phyloP scores from a whole-genome alignment of 2,797 vertebrate species.

The Sardinella longiceps region DNA sequence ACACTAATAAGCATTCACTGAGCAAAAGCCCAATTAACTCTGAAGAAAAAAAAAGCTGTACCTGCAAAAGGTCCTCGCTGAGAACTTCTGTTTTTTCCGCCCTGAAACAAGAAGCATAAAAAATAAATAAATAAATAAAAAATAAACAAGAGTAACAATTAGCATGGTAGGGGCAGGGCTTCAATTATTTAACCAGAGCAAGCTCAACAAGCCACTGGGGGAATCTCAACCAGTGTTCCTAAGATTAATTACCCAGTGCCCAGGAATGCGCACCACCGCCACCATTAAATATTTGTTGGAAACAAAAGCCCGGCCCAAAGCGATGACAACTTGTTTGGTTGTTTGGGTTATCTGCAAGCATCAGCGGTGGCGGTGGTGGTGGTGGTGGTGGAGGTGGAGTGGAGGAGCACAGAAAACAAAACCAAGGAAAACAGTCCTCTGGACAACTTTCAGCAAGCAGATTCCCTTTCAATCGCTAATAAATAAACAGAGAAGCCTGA shows the following conservation, averaged over 20 bases:
- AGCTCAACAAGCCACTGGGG: constrained; percentile 27
- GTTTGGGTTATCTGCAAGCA: constrained; percentile 14
- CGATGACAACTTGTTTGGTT: neutral
- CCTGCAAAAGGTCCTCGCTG: constrained; percentile 95
- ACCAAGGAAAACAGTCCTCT: constrained; percentile 32
- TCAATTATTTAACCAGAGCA: constrained; percentile 43
- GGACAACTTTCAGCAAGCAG: constrained; percentile 33
- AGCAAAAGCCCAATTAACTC: neutral
- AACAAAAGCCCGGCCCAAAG: neutral
- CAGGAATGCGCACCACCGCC: neutral
- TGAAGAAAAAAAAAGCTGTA: constrained; percentile 57
- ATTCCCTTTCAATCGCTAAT: constrained; percentile 11
- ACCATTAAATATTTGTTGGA: constrained; percentile 4
- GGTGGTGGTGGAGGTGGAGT: too few relatives aligned
- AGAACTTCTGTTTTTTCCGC: constrained; percentile 97
- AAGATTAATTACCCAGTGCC: constrained; percentile 32
- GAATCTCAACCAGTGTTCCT: constrained; percentile 21
- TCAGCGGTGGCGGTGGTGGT: neutral
- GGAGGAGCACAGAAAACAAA: neutral
- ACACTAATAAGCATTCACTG: neutral
- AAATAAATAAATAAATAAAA: too few relatives aligned
- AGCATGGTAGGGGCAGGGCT: constrained; percentile 7
- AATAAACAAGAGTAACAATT: constrained; percentile 29
- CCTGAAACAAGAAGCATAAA: constrained; percentile 60
- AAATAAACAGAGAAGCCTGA: neutral